These are phyloP conservation scores for Sarcophaga carnaria DNA, from an alignment of 2,888 invertebrate species.

Conservation along the genomic window DNA sequence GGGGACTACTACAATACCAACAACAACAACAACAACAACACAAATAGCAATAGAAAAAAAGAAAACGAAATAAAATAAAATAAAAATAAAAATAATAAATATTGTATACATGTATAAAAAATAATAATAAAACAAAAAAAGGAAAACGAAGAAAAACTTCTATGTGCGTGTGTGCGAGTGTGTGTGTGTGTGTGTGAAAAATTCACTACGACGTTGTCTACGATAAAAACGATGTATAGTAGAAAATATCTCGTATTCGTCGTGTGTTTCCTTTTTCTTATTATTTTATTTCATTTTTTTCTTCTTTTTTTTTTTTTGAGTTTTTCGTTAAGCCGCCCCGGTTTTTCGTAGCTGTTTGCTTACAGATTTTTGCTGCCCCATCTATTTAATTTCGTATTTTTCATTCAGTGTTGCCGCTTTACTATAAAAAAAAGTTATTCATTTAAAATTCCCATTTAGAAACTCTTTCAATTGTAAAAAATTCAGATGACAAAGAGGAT, in stretches of 20 bases:
- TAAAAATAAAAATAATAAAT: slow-evolving; percentile 29
- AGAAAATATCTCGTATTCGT: slow-evolving; percentile 71
- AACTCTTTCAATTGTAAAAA: too few relatives aligned
- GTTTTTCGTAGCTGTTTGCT: slow-evolving; percentile 66
- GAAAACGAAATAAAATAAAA: slow-evolving; percentile 21
- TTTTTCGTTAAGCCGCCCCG: slow-evolving; percentile 67
- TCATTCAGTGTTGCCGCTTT: neutral
- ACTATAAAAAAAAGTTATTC: too few relatives aligned
- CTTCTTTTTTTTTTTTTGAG: slow-evolving; percentile 21
- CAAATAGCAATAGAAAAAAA: slow-evolving; percentile 17
- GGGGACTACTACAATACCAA: slow-evolving; percentile 43
- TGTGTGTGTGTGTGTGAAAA: neutral
- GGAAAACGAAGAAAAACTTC: neutral
- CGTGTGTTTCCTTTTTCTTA: neutral
- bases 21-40: slow-evolving; percentile 39
- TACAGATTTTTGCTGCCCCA: slow-evolving; percentile 46
- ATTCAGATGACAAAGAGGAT: too few relatives aligned
- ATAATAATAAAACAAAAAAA: neutral
- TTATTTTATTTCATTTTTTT: too few relatives aligned
- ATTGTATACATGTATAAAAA: neutral
- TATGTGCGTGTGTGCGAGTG: slow-evolving; percentile 4
- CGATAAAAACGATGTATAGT: slow-evolving; percentile 66
- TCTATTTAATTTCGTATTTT: neutral
- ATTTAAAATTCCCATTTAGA: too few relatives aligned
- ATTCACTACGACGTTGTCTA: slow-evolving; percentile 54